Percentiles rank a stretch among this genome's conserved stretches.
Conservation (phyloP, 2,888 invertebrate genomes). For the Dermolepida albohirtum region DNA sequence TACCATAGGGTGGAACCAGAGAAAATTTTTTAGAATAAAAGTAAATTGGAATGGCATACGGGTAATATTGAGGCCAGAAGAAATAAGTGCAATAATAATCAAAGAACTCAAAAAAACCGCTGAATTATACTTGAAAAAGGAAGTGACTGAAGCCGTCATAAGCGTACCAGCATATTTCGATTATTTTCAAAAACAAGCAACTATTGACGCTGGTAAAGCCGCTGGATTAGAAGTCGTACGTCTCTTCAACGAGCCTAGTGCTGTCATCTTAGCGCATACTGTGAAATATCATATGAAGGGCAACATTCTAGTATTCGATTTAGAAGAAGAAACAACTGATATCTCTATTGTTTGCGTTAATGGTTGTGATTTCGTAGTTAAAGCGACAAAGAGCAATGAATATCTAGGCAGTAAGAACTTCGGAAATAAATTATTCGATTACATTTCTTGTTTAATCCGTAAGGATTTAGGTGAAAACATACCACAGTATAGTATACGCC, state of each 20-base stretch:
- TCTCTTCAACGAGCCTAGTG: slow-evolving; percentile 52
- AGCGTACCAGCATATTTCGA: slow-evolving; percentile 55
- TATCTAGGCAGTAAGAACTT: slow-evolving; percentile 54
- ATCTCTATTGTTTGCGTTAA: slow-evolving; percentile 49
- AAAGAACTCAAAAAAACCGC: slow-evolving; percentile 46
- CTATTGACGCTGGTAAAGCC: slow-evolving; percentile 51
- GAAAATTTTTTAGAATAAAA: too few relatives aligned
- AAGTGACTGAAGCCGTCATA: slow-evolving; percentile 49
- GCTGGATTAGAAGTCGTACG: slow-evolving; percentile 50
- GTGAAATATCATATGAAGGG: slow-evolving; percentile 40
- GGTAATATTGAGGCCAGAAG: slow-evolving; percentile 45
- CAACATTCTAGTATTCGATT: slow-evolving; percentile 50
- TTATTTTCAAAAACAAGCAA: slow-evolving; percentile 51
- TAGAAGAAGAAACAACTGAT: slow-evolving; percentile 54
- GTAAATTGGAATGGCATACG: slow-evolving; percentile 40
- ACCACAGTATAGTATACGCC: slow-evolving; percentile 34
- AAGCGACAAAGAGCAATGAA: slow-evolving; percentile 51
- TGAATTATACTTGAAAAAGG: slow-evolving; percentile 42
- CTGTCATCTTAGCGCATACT: slow-evolving; percentile 50
- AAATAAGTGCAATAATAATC: slow-evolving; percentile 49
- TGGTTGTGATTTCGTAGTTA: slow-evolving; percentile 44
- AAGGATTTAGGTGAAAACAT: too few relatives aligned
- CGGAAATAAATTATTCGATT: slow-evolving; percentile 47
- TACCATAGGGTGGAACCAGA: slow-evolving; percentile 47
- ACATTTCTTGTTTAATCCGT: slow-evolving; percentile 43